Evolutionary conservation across 2,888 invertebrate species (phyloP), one percentile per base, ranked within the genome.

Genomic region (Tipula lateralis): DNA sequence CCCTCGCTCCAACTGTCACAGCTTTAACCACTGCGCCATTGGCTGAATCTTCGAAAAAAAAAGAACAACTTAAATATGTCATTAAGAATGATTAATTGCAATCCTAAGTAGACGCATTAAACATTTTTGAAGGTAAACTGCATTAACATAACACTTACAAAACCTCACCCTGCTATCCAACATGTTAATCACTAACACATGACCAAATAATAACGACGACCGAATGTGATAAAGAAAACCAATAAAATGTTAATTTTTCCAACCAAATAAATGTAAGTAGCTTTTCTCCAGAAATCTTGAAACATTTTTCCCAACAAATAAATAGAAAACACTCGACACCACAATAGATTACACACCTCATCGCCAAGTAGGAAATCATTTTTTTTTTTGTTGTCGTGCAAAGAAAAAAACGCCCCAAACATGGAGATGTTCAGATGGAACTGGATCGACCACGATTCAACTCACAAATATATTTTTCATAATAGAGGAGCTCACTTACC

Each of bases 401-500:
- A 66, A 24, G 66, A 66, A 66, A 66, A 44, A 66, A 66, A 66
- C 66, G 66, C 66, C 66, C 66, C 66, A 66, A 66, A 66, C 24
- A 66, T 66, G 66, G 66, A 66, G 66, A 66, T 66, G 9, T 66
- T 66, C 66, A 9, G 24, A 24, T 24, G 66, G 66, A 66, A 66
- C 66, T 24, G 24, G 66, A 66, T 2, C 24, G 66, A 66, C 24
- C 66, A 66, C 24, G 66, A 50, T 50, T 50, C 44, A 50, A 66
- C 24, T 44, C n/a, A 13, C 13, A 66, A 24, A 16, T n/a, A 44
- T 13, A 44, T 16, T 44, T 44, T 19, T 13, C 12, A 32, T 39
- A 39, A 66, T 13, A 66, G 66, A 66, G 19, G 66, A 9, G 66
- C 24, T n/a, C 66, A 89, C 93, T 93, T 93, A 97, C 97, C 97